Conservation (phyloP, 2,113 vertebrate genomes). For the Tupaia chinensis region DNA sequence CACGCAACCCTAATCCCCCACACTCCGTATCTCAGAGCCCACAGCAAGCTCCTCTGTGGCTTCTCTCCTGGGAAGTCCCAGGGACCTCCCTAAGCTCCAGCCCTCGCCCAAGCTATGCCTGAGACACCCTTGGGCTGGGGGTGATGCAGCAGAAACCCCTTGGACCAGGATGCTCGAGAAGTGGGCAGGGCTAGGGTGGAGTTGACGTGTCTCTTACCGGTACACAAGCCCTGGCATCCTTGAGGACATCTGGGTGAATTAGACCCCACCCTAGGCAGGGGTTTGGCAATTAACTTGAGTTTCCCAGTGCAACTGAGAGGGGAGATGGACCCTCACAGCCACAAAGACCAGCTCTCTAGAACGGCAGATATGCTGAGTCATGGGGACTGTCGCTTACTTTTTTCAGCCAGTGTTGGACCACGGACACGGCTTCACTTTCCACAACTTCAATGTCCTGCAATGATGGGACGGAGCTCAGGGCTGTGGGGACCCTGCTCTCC, state of each 20-base stretch:
- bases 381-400: constrained; percentile 70
- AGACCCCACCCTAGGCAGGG: background rate
- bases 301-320: background rate
- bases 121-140: background rate
- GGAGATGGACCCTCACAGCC: background rate
- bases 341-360: background rate
- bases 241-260: background rate
- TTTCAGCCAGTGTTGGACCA: constrained; percentile 74
- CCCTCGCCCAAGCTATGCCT: background rate
- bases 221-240: background rate
- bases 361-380: background rate
- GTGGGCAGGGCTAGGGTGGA: accelerated
- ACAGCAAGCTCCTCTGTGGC: accelerated
- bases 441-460: constrained; percentile 72
- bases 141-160: background rate
- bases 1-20: too few species aligned
- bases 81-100: background rate
- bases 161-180: background rate
- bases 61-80: background rate
- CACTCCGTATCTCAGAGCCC: background rate
- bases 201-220: background rate
- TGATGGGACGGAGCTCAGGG: background rate
- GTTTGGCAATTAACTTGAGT: background rate
- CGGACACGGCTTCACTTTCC: constrained; percentile 34
- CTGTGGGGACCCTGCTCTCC: background rate